Evolutionary conservation across 2,888 invertebrate species (phyloP).

Genomic region (Phania funesta): DNA sequence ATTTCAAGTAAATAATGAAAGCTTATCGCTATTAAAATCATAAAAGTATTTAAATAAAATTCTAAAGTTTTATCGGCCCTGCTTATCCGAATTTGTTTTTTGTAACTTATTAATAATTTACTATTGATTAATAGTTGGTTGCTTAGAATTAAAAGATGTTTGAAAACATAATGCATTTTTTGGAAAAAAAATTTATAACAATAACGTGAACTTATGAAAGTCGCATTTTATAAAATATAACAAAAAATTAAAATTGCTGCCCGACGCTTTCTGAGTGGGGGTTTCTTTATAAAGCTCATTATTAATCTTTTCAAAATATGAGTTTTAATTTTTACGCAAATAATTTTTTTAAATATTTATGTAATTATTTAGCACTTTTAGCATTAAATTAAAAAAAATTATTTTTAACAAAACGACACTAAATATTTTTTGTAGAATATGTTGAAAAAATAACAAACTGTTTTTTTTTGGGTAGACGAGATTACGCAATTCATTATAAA

Average conservation of each 20-base stretch:
- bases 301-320: neutral
- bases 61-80: constrained; percentile 69
- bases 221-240: neutral
- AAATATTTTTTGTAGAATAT: neutral
- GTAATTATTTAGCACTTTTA: neutral
- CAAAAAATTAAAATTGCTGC: neutral
- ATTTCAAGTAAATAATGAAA: constrained; percentile 14
- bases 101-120: constrained; percentile 25
- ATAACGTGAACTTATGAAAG: neutral
- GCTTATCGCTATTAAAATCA: constrained; percentile 46
- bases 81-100: constrained; percentile 77
- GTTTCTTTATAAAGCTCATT: no score
- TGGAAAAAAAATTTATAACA: constrained; percentile 19
- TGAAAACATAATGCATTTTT: constrained; percentile 72
- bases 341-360: constrained; percentile 11
- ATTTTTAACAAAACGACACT: neutral
- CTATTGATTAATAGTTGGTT: constrained; percentile 34
- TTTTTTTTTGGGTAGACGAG: neutral
- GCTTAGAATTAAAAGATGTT: constrained; percentile 59
- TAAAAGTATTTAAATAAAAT: constrained; percentile 35
- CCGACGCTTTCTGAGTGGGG: no score
- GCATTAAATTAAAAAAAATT: neutral
- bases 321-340: neutral
- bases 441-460: neutral
- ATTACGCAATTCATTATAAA: no score